Conservation (phyloP, 2,113 vertebrate genomes). For the Malurus cyaneus region DNA sequence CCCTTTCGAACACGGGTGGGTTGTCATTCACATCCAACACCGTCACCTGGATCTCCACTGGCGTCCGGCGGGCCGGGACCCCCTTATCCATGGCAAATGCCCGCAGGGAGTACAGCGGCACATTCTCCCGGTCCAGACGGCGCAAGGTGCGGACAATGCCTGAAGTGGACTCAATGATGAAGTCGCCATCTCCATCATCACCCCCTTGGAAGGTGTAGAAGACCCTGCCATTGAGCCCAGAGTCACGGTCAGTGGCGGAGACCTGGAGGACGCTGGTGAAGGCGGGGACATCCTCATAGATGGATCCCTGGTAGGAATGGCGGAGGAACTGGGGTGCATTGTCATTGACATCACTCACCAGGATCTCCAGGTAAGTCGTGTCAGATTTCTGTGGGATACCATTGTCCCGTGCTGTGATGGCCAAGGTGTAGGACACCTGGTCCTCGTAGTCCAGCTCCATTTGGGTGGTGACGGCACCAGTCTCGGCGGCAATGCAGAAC, state of each 20-base stretch:
- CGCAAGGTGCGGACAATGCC: conserved; percentile 90
- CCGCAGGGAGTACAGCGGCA: conserved; percentile 82
- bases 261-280: conserved; percentile 94
- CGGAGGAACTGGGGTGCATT: conserved; percentile 90
- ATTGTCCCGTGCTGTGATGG: conserved; percentile 92
- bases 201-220: conserved; percentile 96
- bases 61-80: conserved; percentile 80
- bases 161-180: conserved; percentile 93
- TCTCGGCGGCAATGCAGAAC: conserved; percentile 87
- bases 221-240: conserved; percentile 88
- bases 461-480: conserved; percentile 90
- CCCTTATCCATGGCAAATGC: conserved; percentile 92
- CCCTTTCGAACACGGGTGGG: conserved; percentile 89
- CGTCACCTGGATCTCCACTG: conserved; percentile 85
- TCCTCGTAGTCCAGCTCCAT: conserved; percentile 96
- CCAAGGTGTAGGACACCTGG: conserved; percentile 93
- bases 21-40: conserved; percentile 95
- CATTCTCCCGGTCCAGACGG: conserved; percentile 91
- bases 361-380: conserved; percentile 95
- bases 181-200: conserved; percentile 91
- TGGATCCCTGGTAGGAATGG: conserved; percentile 85
- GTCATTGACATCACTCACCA: conserved; percentile 94
- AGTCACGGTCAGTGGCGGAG: conserved; percentile 91
- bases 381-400: conserved; percentile 97
- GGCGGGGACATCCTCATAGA: conserved; percentile 90